Base-by-base conservation (phyloP, 1,140 invertebrate species). In the Zaprionus capensis region DNA sequence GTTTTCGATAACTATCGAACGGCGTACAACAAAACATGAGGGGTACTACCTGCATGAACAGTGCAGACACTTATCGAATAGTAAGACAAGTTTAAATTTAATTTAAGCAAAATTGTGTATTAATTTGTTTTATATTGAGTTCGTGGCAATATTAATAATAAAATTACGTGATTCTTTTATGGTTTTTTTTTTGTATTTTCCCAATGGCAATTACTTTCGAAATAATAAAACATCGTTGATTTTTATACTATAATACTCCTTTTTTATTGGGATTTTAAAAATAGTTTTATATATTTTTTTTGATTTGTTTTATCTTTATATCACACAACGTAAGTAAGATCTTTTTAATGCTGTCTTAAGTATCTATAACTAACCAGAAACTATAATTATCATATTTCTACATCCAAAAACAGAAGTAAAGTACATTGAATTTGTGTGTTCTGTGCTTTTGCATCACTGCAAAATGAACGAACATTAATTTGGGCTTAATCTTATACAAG, bases 251-350 rank as follows among this genome's bases (percentile, higher is more conserved):
- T 90, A 90, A 90, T 90, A 90, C 86, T 90, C 78, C 71, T 88
- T 90, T 90, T 90, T 90, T 90, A 90, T 90, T 90, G 73, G 88
- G 85, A 90, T 90, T 90, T 90, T 85, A 75, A 90, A 90, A 90
- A 85, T 77, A 71, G 44, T 90, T 72, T 88, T 88, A 80, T 71
- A 78, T 90, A 71, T 90, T 90, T 90, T 83, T 84, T 90, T 83
- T 74, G 71, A 59, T 74, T 79, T 22, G 34, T 62, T 82, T 79
- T 82, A 90, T 80, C 59, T 90, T 91, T 90, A 90, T 90, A 90
- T 90, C 85, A 90, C 85, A 90, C 85, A 88, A 90, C 81, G 85
- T 90, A 90, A 90, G 78, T 86, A 76, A 86, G 81, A 88, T 88
- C 84, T 67, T 90, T 87, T 81, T 81, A 82, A 90, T 88, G 81